Base-by-base conservation (phyloP, 30 jellyfish, hydroid and myxozoan species). In the Catostylus mosaicus region DNA sequence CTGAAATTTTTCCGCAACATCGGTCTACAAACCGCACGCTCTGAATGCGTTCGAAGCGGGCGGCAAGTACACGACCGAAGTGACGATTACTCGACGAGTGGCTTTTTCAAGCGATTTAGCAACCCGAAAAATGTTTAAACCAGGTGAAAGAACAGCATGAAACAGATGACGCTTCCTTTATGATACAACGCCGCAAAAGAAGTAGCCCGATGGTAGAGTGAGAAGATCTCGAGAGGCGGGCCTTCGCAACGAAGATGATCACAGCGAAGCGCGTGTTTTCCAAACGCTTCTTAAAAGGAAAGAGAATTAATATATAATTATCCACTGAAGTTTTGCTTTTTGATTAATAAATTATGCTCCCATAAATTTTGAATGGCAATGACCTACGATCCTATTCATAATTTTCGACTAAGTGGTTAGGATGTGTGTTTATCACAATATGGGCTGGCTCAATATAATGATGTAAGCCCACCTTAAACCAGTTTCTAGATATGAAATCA, bases 101-200 rank as follows among this genome's bases (percentile, higher is more conserved):
- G 38, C 12, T 16, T 1, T n/a, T 59, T 27, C 36, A 59, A 3
- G 71, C 71, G 16, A 43, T 43, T 16, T 16, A 6, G 56, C 8
- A 43, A 43, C 56, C 8, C 56, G 56, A 43, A 16, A 43, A 43
- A 43, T 43, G 16, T 27, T 59, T 22, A 20, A 22, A 26, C 33
- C 71, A 59, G 71, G 71, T 59, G 71, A 23, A 12, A 59, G 38
- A 37, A 7, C 9, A 27, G 71, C 19, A 27, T 36, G 71, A 27
- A 59, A 59, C 71, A 59, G 19, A 27, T 59, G 71, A 59, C 71
- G 71, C 71, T 59, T 59, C 71, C 71, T 23, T 59, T 59, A 26
- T 9, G 12, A 24, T 9, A 22, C 37, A 19, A 22, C 30, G 67
- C 71, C 71, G 71, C n/a, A 59, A 59, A 59, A 59, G 12, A 16